Base-by-base conservation (phyloP, 2,113 vertebrate genomes). In the Gambusia affinis region DNA sequence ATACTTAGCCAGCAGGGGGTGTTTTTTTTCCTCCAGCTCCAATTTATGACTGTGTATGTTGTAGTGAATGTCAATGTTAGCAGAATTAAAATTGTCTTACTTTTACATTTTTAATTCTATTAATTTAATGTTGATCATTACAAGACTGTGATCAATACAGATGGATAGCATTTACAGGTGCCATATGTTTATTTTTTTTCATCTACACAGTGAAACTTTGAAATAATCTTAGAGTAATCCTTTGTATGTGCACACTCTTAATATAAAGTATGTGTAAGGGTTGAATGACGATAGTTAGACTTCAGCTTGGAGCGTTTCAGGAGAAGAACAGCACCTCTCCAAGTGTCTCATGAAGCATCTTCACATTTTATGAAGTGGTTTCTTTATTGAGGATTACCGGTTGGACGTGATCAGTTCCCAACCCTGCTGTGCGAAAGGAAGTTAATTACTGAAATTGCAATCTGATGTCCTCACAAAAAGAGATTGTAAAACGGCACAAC, bases 1-100 rank as follows among this genome's bases (percentile, higher is more conserved):
- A 68, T 67, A 76, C 73, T 73, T 85, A 76, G 84, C 92, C 92
- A 93, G 85, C 76, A 92, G 92, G 83, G 90, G 92, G 87, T 89
- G 85, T 81, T 79, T 72, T 82, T 82, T 47, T 17, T 30, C 33
- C 84, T 84, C 79, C 83, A n/a, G 57, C 35, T 61, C 63, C 22
- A 33, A 22, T 44, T 67, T 28, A 22, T 29, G 42, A 44, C 73
- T 11, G 11, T 33, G 22, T 37, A 51, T 67, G 76, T n/a, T 27
- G 4, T 60, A 30, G 22, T 57, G 51, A 57, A 28, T 60, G 37
- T 54, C 42, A 67, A n/a, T n/a, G 15, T 27, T 19, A 31, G 61
- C 8, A 31, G n/a, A 31, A 8, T n/a, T 24, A 1, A 35, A 35
- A 35, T 33, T 11, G 17, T 8, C 4, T 65, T 37, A 2, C n/a